Evolutionary conservation across 2,113 vertebrate genomes (phyloP).

Genomic region (Cranoglanis bouderius): DNA sequence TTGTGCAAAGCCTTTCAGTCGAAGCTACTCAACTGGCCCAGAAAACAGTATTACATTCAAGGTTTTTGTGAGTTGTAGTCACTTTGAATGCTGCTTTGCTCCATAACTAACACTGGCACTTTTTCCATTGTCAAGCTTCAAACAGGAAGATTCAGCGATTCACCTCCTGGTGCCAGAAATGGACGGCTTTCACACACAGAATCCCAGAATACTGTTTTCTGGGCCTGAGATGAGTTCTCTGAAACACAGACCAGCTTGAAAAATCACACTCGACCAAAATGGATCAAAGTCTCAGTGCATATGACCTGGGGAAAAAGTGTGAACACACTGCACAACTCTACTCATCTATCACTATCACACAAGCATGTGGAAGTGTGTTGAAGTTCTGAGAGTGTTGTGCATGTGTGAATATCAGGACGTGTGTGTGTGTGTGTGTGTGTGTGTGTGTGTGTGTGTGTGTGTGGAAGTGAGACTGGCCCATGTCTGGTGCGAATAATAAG

Average conservation of each 20-base stretch:
- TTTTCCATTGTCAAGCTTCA: not conserved
- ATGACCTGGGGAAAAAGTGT: not conserved
- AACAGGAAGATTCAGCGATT: not conserved
- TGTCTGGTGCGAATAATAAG: constrained; percentile 2
- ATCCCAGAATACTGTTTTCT: not conserved
- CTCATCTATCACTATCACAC: too few species aligned
- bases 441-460: not conserved
- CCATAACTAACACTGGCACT: too few species aligned
- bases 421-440: not conserved
- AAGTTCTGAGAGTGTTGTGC: not conserved
- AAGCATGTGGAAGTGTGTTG: not conserved
- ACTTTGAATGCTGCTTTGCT: too few species aligned
- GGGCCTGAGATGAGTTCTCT: not conserved
- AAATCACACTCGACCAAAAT: not conserved
- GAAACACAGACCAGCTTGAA: not conserved
- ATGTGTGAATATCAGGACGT: not conserved
- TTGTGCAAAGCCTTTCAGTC: not conserved
- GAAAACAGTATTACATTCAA: not conserved
- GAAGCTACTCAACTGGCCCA: too few species aligned
- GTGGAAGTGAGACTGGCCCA: not conserved
- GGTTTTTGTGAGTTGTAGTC: too few species aligned
- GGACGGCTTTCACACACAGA: not conserved
- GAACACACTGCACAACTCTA: not conserved
- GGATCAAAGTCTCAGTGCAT: not conserved
- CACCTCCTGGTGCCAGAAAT: not conserved